A percentile compares a stretch with the other conserved stretches of the same genome.
These are phyloP conservation scores for Semicossyphus pulcher DNA, from an alignment of 2,113 vertebrate species.

Conservation along the genomic window DNA sequence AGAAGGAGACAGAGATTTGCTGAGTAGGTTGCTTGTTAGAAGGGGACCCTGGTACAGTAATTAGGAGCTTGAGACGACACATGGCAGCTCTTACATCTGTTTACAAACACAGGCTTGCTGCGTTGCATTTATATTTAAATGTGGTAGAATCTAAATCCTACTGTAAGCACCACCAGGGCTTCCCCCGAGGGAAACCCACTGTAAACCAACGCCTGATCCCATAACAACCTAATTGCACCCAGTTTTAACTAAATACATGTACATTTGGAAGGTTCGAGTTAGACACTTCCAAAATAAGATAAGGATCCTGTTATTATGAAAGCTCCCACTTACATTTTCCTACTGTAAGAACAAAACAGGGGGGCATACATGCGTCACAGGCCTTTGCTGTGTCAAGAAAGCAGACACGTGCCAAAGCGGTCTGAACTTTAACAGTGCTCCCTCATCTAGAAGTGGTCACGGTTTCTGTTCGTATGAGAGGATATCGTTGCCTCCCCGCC, in stretches of 20 bases:
- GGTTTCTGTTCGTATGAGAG: conserved; percentile 48
- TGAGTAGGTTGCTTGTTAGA: neutral
- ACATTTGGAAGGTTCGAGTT: conserved; percentile 34
- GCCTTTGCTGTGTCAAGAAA: conserved; percentile 34
- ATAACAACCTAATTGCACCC: conserved; percentile 45
- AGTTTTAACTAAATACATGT: conserved; percentile 38
- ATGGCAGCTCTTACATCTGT: conserved; percentile 36
- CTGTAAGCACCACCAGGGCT: conserved; percentile 55
- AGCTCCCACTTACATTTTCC: conserved; percentile 42
- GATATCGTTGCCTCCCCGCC: conserved; percentile 28
- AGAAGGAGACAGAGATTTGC: conserved; percentile 48
- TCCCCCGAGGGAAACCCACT: conserved; percentile 62
- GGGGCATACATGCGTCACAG: conserved; percentile 22
- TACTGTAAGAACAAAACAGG: conserved; percentile 14
- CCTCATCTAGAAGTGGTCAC: conserved; percentile 39
- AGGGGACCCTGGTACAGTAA: conserved; percentile 10
- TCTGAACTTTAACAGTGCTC: conserved; percentile 25
- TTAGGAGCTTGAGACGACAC: conserved; percentile 18
- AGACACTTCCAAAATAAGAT: conserved; percentile 44
- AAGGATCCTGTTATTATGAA: conserved; percentile 64
- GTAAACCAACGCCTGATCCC: conserved; percentile 23
- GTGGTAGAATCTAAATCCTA: conserved; percentile 50
- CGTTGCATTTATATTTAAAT: conserved; percentile 55
- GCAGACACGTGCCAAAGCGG: conserved; percentile 12
- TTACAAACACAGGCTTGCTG: conserved; percentile 64